Percentiles rank a stretch among this genome's conserved stretches.
Conservation (phyloP, 2,888 invertebrate species). For the Pyralis farinalis region DNA sequence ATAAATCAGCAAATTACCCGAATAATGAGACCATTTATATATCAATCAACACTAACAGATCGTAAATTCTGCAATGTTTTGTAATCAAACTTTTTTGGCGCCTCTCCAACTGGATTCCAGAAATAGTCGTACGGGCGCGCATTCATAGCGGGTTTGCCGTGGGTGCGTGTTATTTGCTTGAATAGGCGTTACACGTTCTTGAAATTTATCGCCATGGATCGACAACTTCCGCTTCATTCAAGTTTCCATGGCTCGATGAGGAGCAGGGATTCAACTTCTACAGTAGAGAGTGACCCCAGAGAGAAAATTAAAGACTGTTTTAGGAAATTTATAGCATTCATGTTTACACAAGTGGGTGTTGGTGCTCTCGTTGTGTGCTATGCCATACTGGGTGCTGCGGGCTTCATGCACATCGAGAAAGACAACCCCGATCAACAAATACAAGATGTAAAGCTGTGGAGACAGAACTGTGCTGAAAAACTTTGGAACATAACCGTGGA, state of each 20-base stretch:
- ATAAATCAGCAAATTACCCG: too few species aligned
- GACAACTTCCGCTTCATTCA: slow-evolving; percentile 51
- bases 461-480: slow-evolving; percentile 81
- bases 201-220: slow-evolving; percentile 45
- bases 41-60: background rate
- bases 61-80: slow-evolving; percentile 31
- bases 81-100: slow-evolving; percentile 57
- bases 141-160: slow-evolving; percentile 31
- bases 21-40: background rate
- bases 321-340: slow-evolving; percentile 92
- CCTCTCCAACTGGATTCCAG: slow-evolving; percentile 50
- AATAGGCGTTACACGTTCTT: slow-evolving; percentile 5
- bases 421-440: slow-evolving; percentile 75
- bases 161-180: slow-evolving; percentile 21
- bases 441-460: slow-evolving; percentile 71
- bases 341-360: slow-evolving; percentile 96
- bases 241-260: slow-evolving; percentile 82
- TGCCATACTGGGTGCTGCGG: slow-evolving; percentile 91
- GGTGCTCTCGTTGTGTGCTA: slow-evolving; percentile 93
- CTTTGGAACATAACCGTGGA: slow-evolving; percentile 86
- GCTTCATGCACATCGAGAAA: slow-evolving; percentile 89
- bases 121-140: slow-evolving; percentile 50
- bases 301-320: slow-evolving; percentile 92
- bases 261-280: slow-evolving; percentile 85
- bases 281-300: slow-evolving; percentile 84